Evolutionary conservation across 2,888 invertebrate species (phyloP), one percentile per base, ranked within the genome.

Genomic region (Drosophila gaucha): DNA sequence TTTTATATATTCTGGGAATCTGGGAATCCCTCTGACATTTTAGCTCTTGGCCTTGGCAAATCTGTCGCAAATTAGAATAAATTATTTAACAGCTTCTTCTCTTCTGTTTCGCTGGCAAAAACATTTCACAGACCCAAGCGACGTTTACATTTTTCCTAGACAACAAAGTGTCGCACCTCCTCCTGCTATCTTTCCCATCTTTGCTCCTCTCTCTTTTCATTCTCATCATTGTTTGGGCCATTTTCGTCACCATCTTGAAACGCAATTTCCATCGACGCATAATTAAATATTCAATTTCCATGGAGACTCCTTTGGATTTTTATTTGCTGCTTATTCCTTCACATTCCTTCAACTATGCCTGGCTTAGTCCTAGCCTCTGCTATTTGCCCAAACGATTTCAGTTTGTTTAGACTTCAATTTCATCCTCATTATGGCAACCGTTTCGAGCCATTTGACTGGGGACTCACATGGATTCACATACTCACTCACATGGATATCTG

Each of bases 361-460:
- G 22, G n/a, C n/a, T n/a, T n/a, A n/a, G n/a, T n/a, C n/a, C n/a
- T n/a, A n/a, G n/a, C 9, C 16, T 57, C 44, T 39, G 35, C 30
- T 82, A 67, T 79, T 79, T 80, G 58, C 68, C 67, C 62, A 78
- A 83, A 66, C 70, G 62, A 72, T 44, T 66, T 35, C 50, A 75
- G 70, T 86, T 86, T 87, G 78, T 65, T 87, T 83, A 74, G 86
- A 85, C 78, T 86, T 83, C 78, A 83, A 88, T 89, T 86, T 80
- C 78, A 69, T 73, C 67, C 80, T 70, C 76, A 88, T 88, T 86
- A 74, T 55, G 68, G 38, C 41, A 67, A 60, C 59, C 67, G 63
- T 59, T 64, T 70, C 47, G 35, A 60, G 54, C 55, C 57, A 51
- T 47, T 46, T 47, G 58, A 2, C 16, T 26, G 31, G 50, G 55